phyloP scores from a whole-genome alignment of 2,797 vertebrate species.

The Odontamblyopus rebecca region DNA sequence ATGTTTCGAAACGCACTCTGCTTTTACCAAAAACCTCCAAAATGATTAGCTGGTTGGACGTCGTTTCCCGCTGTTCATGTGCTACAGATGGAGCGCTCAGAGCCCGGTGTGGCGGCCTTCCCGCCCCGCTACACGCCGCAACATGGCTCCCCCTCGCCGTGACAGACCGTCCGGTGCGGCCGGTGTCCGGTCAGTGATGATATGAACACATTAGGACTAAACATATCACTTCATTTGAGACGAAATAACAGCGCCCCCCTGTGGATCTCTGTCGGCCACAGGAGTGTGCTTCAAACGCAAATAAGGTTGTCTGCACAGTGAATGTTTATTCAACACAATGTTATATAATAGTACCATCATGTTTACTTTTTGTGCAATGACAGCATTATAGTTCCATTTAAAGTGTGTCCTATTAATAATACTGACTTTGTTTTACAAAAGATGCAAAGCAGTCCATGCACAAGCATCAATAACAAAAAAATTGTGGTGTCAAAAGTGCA shows the following conservation, averaged over 20 bases:
- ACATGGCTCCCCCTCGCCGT: conserved; percentile 24
- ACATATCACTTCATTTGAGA: neutral
- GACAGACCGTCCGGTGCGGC: conserved; percentile 9
- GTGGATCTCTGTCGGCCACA: conserved; percentile 5
- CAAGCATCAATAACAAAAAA: conserved; percentile 22
- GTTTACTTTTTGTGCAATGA: conserved; percentile 67
- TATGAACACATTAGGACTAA: conserved; percentile 14
- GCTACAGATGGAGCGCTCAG: neutral
- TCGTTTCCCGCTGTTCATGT: neutral
- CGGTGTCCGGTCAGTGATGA: neutral
- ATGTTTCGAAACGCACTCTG: neutral
- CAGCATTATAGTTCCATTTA: conserved; percentile 56
- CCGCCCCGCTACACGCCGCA: conserved; percentile 15
- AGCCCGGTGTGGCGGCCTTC: conserved; percentile 1
- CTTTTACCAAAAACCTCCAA: neutral
- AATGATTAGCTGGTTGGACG: neutral
- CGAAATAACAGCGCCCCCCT: conserved; percentile 39
- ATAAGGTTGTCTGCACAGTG: neutral
- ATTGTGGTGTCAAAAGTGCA: conserved; percentile 12
- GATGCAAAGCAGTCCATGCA: conserved; percentile 60
- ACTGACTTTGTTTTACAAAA: conserved; percentile 31
- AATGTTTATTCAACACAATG: neutral
- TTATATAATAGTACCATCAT: neutral
- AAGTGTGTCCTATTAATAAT: conserved; percentile 29
- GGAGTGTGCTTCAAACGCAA: neutral